phyloP scores from a whole-genome alignment of 2,113 vertebrate genomes.

The Seriola aureovittata region DNA sequence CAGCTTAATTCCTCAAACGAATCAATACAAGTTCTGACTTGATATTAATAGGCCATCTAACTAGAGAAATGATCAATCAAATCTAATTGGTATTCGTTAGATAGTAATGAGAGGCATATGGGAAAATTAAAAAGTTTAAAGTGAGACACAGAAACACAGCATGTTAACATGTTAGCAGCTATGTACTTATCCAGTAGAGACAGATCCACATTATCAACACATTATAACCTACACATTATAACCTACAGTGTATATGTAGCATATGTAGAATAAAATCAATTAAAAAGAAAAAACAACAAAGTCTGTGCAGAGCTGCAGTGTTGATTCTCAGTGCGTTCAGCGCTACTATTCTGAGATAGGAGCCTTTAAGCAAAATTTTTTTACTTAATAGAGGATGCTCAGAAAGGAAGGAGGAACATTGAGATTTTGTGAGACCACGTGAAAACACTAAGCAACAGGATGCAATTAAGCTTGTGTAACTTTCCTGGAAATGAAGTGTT shows the following conservation, averaged over 20 bases:
- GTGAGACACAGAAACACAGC: background rate
- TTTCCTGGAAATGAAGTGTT: slow-evolving; percentile 23
- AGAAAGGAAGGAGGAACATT: background rate
- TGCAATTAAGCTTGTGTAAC: slow-evolving; percentile 17
- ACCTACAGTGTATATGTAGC: no score
- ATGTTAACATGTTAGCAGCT: background rate
- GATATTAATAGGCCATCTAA: background rate
- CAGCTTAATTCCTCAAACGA: slow-evolving; percentile 13
- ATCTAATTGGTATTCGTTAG: background rate
- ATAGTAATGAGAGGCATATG: background rate
- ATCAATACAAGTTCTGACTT: background rate
- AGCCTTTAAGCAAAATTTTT: background rate
- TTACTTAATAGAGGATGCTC: background rate
- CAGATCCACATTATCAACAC: background rate
- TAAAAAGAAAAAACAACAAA: background rate
- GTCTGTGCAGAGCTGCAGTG: background rate
- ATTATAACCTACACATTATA: background rate
- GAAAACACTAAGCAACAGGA: slow-evolving; percentile 8
- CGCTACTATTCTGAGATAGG: background rate
- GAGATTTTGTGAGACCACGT: background rate
- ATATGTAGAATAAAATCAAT: background rate
- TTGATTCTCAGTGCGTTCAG: slow-evolving; percentile 10
- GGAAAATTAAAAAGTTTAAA: background rate
- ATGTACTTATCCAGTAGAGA: background rate
- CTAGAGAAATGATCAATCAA: background rate